Evolutionary conservation across 23 tunicate species (phyloP).

Genomic region (Ciona savignyi): DNA sequence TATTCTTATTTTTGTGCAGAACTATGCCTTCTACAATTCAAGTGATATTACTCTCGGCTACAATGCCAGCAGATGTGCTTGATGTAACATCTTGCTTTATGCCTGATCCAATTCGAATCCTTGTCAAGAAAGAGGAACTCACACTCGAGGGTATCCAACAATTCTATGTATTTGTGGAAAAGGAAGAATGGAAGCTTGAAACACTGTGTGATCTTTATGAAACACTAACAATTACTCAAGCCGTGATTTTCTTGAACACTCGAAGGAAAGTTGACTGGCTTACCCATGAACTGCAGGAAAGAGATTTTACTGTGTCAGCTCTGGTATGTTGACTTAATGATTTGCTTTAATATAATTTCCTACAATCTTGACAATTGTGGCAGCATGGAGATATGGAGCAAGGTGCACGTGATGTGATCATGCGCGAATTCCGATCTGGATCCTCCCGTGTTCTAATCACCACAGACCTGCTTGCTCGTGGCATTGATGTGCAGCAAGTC

Average conservation of each 20-base stretch:
- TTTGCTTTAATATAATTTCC: not conserved
- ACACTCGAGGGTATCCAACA: constrained; percentile 99
- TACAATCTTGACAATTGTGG: not conserved
- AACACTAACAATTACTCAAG: constrained; percentile 96
- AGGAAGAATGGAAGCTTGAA: constrained; percentile 96
- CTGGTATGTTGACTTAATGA: constrained; percentile 28
- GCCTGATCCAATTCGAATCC: constrained; percentile 89
- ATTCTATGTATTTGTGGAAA: constrained; percentile 79
- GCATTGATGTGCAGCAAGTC: constrained; percentile 98
- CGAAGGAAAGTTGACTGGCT: constrained; percentile 97
- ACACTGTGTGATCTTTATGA: constrained; percentile 91
- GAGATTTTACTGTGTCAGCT: constrained; percentile 90
- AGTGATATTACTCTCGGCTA: constrained; percentile 91
- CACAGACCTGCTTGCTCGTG: constrained; percentile 95
- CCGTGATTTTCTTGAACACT: constrained; percentile 88
- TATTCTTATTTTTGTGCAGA: constrained; percentile 9
- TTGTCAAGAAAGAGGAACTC: constrained; percentile 93
- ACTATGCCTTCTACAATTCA: constrained; percentile 69
- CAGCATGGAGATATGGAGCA: constrained; percentile 99
- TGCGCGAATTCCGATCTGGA: constrained; percentile 97
- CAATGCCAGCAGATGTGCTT: constrained; percentile 94
- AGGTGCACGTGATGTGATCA: constrained; percentile 65
- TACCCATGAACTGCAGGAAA: constrained; percentile 35
- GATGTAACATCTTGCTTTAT: constrained; percentile 92
- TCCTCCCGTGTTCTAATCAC: constrained; percentile 94